Base-by-base conservation (phyloP, 2,888 invertebrate genomes). In the Nemapogon koenigi region DNA sequence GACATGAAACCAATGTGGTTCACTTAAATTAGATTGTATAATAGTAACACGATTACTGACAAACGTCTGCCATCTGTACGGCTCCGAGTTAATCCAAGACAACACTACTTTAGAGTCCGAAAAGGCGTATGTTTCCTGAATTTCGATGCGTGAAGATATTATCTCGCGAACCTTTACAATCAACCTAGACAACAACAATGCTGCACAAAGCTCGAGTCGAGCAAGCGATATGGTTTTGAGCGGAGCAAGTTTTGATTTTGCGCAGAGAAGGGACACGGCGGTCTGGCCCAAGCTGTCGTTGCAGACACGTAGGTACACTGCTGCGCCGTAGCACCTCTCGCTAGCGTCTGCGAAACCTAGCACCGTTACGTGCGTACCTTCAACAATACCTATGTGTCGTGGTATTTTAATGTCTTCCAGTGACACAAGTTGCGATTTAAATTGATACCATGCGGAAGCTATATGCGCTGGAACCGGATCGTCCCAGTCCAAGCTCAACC, bases 91-190 rank as follows among this genome's bases (percentile, higher is more conserved):
- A 16, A 46, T 46, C 43, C 45, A 46, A 3, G 35, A 13, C n/a
- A 46, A 30, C 2, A 43, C 33, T 2, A 46, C 26, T 11, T 39
- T 42, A 4, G 45, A 43, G 13, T 46, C 42, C 1, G 43, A 40
- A 25, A 46, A 46, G 2, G 39, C 38, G 27, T 18, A 30, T 7
- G 38, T 37, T 7, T 40, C 19, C 6, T 40, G 11, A 13, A 45
- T 39, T 3, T 41, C n/a, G 13, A 31, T 31, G 22, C 41, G 38
- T 19, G 37, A 29, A 7, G n/a, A 29, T 3, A 39, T 14, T 16
- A 4, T 38, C 4, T 38, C 22, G 2, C 2, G 2, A 2, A 38
- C 32, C 8, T 16, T 7, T 2, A 2, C 16, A 1, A 40, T 16
- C 16, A 43, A 22, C n/a, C 40, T 38, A 14, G 43, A 8, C 2